Evolutionary conservation across 2,888 invertebrate species (phyloP).

Genomic region (Torymus tubicola): DNA sequence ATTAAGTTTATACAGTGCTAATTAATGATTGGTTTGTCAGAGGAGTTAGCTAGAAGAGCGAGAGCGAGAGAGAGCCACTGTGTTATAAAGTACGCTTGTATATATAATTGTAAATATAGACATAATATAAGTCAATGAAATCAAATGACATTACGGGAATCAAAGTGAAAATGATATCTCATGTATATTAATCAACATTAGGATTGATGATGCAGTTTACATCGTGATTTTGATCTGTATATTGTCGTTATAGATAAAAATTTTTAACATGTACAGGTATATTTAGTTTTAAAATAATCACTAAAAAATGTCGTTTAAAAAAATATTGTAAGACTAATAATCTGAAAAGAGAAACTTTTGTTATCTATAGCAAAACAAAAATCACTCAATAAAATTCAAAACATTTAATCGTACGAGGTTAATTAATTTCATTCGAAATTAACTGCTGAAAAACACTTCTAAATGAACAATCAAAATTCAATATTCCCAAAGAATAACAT

Average conservation of each 20-base stretch:
- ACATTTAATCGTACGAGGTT: too few species aligned
- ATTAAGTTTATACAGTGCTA: conserved; percentile 27
- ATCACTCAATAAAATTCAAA: too few species aligned
- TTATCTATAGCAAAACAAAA: too few species aligned
- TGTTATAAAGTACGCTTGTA: conserved; percentile 65
- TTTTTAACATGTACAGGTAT: conserved; percentile 32
- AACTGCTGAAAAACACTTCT: too few species aligned
- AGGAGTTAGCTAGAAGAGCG: conserved; percentile 53
- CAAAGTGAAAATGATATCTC: conserved; percentile 13
- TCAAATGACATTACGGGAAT: conserved; percentile 6
- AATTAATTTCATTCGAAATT: too few species aligned
- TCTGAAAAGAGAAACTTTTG: too few species aligned
- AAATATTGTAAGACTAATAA: too few species aligned
- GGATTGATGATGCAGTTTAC: conserved; percentile 25
- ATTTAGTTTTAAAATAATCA: too few species aligned
- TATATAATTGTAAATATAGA: conserved; percentile 69
- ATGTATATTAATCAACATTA: conserved; percentile 30
- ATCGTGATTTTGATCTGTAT: neutral
- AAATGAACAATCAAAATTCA: too few species aligned
- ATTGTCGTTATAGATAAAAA: conserved; percentile 2
- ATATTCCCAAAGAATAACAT: neutral
- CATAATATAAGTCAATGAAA: conserved; percentile 9
- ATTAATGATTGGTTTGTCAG: conserved; percentile 37
- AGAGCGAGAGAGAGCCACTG: conserved; percentile 55
- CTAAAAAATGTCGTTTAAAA: too few species aligned